Base-by-base conservation (phyloP, 2,113 vertebrate species). In the Grammatotria lemairii region DNA sequence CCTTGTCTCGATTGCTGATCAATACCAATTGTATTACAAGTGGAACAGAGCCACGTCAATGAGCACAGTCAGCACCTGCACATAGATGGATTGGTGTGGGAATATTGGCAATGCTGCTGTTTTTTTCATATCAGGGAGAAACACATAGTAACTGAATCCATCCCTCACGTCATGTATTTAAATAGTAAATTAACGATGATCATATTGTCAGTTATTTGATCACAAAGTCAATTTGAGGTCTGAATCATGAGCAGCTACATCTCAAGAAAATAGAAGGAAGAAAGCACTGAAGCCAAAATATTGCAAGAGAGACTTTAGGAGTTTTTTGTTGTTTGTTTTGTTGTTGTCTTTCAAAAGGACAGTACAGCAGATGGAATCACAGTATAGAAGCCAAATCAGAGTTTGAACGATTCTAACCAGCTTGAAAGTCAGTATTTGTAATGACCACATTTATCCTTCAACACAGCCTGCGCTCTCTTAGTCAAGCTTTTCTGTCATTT, bases 21-120 rank as follows among this genome's bases (percentile, higher is more conserved):
- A 93, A 96, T 95, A 94, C 85, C 91, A 91, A 94, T 93, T 91
- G 95, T 94, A 93, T 95, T 95, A 92, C 81, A 87, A 70, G 83
- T 87, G 92, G 92, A 94, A 85, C 81, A 3, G 49, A 10, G 91
- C 86, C 92, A 91, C 80, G 55, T 81, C 86, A 80, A 86, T 75
- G 85, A 88, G 94, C 93, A 83, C 81, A 65, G 92, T 96, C 95
- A 96, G 95, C 95, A 93, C 84, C 87, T 89, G 85, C 85, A 79
- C 82, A 86, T 57, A 33, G 88, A 94, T 82, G 73, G 60, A 93
- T 87, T 12, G 28, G 70, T 81, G 60, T 60, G 31, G 12, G 79
- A 82, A 91, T 89, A 94, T 87, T 79, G 85, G 81, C 90, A 84
- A 33, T n/a, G 28, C 33, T 14, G 58, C 60, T 87, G 80, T 85